Evolutionary conservation across 2,888 invertebrate genomes (phyloP), one percentile per base, ranked within the genome.

Genomic region (Pardosa pseudoannulata): DNA sequence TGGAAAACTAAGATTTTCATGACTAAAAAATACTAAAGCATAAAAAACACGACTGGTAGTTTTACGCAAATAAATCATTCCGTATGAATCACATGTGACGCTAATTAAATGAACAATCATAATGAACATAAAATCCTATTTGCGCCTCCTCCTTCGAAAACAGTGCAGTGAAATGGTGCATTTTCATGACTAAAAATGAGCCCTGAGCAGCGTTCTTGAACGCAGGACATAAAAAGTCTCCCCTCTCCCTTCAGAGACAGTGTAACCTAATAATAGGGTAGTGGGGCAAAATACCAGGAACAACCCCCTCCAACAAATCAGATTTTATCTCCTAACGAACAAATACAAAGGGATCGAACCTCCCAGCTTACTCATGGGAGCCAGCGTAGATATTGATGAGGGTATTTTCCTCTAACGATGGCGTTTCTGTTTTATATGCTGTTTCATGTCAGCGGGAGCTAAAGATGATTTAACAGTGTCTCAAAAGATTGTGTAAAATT

Each of bases 251-350:
- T 56, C 23, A 23, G 56, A 56, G 56, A 56, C 56, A 6, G 23
- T 5, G 23, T 56, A 56, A 56, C 56, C 23, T 56, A 56, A 56
- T 56, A 56, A 56, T 56, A 56, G 56, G 23, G 56, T 13, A 56
- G 56, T 6, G 11, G 23, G 23, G 56, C 56, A 19, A 56, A 23
- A 56, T 23, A 56, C 23, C 56, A 56, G 56, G 56, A 56, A 16
- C 23, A 56, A 23, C 23, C 23, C 16, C 46, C n/a, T 2, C 56
- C 56, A 23, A 56, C 56, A 56, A 56, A 56, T 56, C 56, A 56
- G 23, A 56, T 56, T 56, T 56, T 56, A 56, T 56, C 56, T 56
- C 56, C 56, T 56, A 56, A 56, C 56, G 56, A 56, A 56, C 56
- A 56, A 56, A 56, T 23, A 56, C 56, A 56, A 56, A 56, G 23